Evolutionary conservation across 2,797 vertebrate genomes (phyloP).

Genomic region (Sebastes alutus): DNA sequence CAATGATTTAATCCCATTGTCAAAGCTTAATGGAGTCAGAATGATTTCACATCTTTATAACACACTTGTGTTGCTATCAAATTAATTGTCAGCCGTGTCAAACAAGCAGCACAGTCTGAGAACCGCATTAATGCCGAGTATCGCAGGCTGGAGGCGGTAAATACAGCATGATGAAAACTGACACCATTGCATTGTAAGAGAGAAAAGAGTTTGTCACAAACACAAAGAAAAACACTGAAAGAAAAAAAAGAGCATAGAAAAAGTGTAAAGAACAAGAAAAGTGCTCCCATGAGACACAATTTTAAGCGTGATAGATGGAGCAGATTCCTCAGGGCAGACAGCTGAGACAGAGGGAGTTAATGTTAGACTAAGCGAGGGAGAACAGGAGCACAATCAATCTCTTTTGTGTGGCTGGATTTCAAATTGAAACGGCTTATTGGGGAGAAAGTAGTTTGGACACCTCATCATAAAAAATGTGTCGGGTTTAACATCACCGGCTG

Average conservation of each 20-base stretch:
- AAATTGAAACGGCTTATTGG: constrained; percentile 2
- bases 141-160: background rate
- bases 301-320: constrained; percentile 55
- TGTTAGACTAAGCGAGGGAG: background rate
- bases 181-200: constrained; percentile 1
- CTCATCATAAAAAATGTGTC: background rate
- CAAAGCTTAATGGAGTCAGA: background rate
- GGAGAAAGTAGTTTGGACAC: background rate
- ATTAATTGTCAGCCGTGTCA: constrained; percentile 10
- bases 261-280: constrained; percentile 14
- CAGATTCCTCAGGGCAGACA: constrained; percentile 45
- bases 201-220: constrained; percentile 16
- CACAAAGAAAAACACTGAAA: constrained; percentile 2
- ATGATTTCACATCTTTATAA: background rate
- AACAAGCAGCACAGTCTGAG: background rate
- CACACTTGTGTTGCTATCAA: background rate
- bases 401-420: background rate
- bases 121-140: background rate
- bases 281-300: constrained; percentile 37
- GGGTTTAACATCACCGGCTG: background rate
- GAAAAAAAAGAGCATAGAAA: constrained; percentile 11
- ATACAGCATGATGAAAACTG: constrained; percentile 31
- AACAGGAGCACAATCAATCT: background rate
- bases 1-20: background rate
- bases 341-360: constrained; percentile 32